A percentile compares a stretch with the other conserved stretches of the same genome.
Evolutionary conservation across 2,888 invertebrate species (phyloP).

Genomic region (Lysandra coridon): DNA sequence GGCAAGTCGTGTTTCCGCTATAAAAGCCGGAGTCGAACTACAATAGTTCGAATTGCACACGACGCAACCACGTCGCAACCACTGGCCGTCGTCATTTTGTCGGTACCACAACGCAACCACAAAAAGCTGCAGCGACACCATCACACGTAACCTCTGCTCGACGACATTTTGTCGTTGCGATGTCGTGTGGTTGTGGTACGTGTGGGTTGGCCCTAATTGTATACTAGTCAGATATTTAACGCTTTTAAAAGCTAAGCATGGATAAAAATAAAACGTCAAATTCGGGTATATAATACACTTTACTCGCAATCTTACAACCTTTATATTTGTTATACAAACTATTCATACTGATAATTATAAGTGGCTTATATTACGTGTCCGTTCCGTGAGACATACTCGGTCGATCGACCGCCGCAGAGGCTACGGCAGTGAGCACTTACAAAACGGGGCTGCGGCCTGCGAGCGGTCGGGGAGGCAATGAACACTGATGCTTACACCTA

Average conservation of each 20-base stretch:
- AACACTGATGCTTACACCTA: constrained; percentile 18
- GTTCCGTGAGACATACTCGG: constrained; percentile 33
- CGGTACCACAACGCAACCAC: too few species aligned
- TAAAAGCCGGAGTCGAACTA: too few species aligned
- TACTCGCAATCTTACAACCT: constrained; percentile 50
- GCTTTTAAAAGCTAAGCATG: neutral
- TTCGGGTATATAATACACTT: constrained; percentile 57
- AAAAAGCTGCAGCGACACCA: too few species aligned
- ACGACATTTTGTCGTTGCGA: too few species aligned
- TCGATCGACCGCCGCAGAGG: neutral
- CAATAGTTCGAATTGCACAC: too few species aligned
- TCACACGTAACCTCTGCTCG: too few species aligned
- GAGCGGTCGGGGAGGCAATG: constrained; percentile 1
- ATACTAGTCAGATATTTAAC: too few species aligned
- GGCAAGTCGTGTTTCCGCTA: too few species aligned
- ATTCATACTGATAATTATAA: constrained; percentile 37
- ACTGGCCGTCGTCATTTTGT: too few species aligned
- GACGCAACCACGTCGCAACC: too few species aligned
- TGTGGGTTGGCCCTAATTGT: too few species aligned
- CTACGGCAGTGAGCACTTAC: neutral
- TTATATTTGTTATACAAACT: constrained; percentile 40
- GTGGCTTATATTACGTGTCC: constrained; percentile 37
- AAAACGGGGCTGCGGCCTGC: neutral
- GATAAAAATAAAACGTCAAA: constrained; percentile 43
- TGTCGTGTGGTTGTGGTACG: too few species aligned